Evolutionary conservation across 2,113 vertebrate genomes (phyloP).

Genomic region (Podilymbus podiceps): DNA sequence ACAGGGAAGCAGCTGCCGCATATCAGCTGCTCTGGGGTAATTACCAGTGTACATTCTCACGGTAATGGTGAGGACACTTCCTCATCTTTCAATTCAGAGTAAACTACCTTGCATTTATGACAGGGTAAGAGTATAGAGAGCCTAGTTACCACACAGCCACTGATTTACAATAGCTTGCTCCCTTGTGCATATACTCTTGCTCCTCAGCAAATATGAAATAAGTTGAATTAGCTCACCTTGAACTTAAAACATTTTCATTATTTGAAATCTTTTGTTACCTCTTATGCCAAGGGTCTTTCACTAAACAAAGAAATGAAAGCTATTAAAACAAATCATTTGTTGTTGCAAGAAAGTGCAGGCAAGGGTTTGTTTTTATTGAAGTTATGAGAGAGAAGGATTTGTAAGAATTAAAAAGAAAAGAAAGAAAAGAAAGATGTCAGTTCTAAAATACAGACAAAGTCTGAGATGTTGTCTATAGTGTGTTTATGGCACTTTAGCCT

Average conservation of each 20-base stretch:
- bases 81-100: conserved; percentile 25
- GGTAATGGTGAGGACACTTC: not conserved
- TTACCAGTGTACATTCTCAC: conserved; percentile 29
- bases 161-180: conserved; percentile 14
- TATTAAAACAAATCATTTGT: not conserved
- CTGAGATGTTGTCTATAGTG: not conserved
- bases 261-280: conserved; percentile 1
- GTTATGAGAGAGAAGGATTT: not conserved
- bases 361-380: not conserved
- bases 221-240: not conserved
- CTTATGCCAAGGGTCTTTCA: not conserved
- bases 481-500: not conserved
- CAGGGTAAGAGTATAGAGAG: not conserved
- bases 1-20: conserved; percentile 42
- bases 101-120: conserved; percentile 31
- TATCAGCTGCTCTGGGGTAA: conserved; percentile 31
- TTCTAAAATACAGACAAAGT: not conserved
- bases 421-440: not conserved
- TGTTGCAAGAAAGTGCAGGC: not conserved
- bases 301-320: not conserved
- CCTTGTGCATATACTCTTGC: not conserved
- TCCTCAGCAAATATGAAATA: not conserved
- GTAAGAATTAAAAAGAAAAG: not conserved
- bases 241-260: not conserved
- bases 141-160: not conserved